Base-by-base conservation (phyloP, 1,140 invertebrate genomes). In the Penaeus indicus region DNA sequence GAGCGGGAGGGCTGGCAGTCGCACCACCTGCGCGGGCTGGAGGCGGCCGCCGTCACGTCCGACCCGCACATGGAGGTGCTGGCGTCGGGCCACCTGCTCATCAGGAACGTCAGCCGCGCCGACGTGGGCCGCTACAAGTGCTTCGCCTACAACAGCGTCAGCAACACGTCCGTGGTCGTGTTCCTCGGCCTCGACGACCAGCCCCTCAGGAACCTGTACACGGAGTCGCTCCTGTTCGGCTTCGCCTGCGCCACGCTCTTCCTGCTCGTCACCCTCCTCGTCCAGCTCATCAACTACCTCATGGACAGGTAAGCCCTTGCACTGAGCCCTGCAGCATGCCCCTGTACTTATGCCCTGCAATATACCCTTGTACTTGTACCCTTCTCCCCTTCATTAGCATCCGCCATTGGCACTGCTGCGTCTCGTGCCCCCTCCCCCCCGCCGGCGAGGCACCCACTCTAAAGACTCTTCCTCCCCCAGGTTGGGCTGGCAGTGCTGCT, bases 41-140 rank as follows among this genome's bases (percentile, higher is more conserved):
- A 78, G 42, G 78, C 54, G 13, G 25, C 67, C 79, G 89, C 86
- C 63, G 22, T 81, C 92, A 13, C 90, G 92, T 13, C 32, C 91
- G 42, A 91, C 27, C 61, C 80, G 5, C 77, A 78, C n/a, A 86
- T 88, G 64, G 85, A 91, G 72, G 90, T 96, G 3, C 92, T 96
- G 21, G 93, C 94, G 54, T 96, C 96, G 91, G 96, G 96, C 11
- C 95, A 94, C 67, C 93, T 97, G 22, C 93, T 94, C 90, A 95
- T 97, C 61, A 92, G 94, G 47, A 94, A 94, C 83, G 93, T 96
- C 27, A 92, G 94, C 0, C 94, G 97, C 86, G 94, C 95, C 86
- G 97, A 98, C 93, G 96, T 96, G 90, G 98, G 98, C n/a, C 93
- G 95, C 64, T 99, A 98, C 93, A 95, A 95, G 64, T 99, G 98